Evolutionary conservation across 2,113 vertebrate genomes (phyloP).

Genomic region (Herpailurus yagouaroundi): DNA sequence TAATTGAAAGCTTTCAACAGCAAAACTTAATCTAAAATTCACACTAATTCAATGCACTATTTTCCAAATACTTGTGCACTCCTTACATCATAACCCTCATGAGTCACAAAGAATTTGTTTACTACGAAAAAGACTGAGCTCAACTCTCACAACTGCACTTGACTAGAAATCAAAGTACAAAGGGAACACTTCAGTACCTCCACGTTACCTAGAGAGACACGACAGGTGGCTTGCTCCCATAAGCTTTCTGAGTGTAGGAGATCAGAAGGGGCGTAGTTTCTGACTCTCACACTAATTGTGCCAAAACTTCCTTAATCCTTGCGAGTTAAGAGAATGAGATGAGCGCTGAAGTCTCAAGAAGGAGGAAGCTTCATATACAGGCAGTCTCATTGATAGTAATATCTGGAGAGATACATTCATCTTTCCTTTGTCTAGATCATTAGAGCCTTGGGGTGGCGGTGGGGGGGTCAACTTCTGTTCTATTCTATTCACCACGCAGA

Average conservation of each 20-base stretch:
- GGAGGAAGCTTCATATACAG: background rate
- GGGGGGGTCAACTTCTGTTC: background rate
- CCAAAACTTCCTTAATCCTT: background rate
- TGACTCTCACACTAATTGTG: background rate
- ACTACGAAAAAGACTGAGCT: background rate
- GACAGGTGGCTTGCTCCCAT: background rate
- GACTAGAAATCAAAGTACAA: conserved; percentile 27
- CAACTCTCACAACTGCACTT: background rate
- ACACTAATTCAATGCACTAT: background rate
- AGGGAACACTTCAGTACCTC: background rate
- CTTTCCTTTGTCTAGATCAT: background rate
- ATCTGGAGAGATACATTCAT: background rate
- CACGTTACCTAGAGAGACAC: background rate
- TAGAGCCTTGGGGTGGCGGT: background rate
- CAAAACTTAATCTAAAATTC: conserved; percentile 39
- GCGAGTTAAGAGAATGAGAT: background rate
- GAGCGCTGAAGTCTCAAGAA: background rate
- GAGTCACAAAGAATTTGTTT: conserved; percentile 26
- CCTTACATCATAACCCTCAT: conserved; percentile 3
- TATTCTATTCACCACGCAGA: background rate
- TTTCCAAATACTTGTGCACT: conserved; percentile 24
- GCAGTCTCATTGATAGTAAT: background rate
- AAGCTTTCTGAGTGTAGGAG: background rate
- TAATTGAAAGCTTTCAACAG: background rate
- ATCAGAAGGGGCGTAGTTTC: background rate